These are phyloP conservation scores for Stramonita haemastoma DNA, from an alignment of 2,888 invertebrate species.

Conservation along the genomic window DNA sequence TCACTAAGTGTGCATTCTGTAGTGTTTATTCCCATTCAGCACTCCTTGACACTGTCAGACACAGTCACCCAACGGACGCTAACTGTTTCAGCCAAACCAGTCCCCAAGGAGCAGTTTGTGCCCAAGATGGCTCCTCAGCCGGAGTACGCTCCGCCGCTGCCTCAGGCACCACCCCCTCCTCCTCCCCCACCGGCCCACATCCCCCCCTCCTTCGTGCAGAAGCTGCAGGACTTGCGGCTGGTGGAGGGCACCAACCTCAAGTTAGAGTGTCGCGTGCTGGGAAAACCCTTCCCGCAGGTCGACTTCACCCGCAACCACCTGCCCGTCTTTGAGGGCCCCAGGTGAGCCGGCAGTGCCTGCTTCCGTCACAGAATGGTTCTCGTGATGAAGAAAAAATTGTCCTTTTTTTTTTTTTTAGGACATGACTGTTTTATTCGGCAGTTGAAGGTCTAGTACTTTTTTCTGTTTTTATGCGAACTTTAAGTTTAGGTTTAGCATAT, in stretches of 20 bases:
- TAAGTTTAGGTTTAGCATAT: too few species aligned
- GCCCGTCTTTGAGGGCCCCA: slow-evolving; percentile 72
- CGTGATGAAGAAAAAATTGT: too few species aligned
- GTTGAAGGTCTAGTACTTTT: too few species aligned
- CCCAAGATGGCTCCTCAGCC: slow-evolving; percentile 41
- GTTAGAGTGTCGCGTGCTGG: slow-evolving; percentile 73
- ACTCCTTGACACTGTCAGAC: neutral
- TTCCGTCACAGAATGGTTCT: too few species aligned
- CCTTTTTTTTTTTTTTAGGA: too few species aligned
- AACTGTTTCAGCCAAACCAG: slow-evolving; percentile 40
- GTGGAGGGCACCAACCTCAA: slow-evolving; percentile 76
- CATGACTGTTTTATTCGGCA: too few species aligned
- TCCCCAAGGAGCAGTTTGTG: slow-evolving; percentile 39
- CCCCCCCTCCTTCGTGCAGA: slow-evolving; percentile 66
- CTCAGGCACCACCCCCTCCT: slow-evolving; percentile 40
- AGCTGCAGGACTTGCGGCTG: slow-evolving; percentile 71
- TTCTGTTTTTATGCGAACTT: too few species aligned
- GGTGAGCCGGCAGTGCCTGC: slow-evolving; percentile 55
- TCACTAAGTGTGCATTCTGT: too few species aligned
- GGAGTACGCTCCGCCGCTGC: slow-evolving; percentile 42
- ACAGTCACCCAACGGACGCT: too few species aligned
- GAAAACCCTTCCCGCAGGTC: slow-evolving; percentile 75
- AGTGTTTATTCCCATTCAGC: neutral
- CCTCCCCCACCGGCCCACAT: slow-evolving; percentile 60
- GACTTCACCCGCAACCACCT: slow-evolving; percentile 73